Evolutionary conservation across 2,113 vertebrate genomes (phyloP).

Genomic region (Neodontobutis hainanensis): DNA sequence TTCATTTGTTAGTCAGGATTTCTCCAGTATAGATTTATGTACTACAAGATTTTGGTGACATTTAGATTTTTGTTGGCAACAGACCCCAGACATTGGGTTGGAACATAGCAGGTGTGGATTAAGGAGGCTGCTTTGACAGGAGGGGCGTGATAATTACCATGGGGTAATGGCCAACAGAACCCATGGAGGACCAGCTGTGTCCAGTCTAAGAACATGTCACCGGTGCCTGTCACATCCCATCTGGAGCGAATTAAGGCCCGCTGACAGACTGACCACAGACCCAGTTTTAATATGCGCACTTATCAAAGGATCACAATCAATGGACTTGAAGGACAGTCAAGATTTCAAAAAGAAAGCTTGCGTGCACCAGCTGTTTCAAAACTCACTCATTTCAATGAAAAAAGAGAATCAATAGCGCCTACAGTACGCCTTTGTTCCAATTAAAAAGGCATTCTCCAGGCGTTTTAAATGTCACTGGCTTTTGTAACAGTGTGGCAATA

Average conservation of each 20-base stretch:
- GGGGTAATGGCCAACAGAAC: conserved; percentile 64
- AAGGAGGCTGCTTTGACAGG: conserved; percentile 43
- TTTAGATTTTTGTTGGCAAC: not conserved
- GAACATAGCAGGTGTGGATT: conserved; percentile 55
- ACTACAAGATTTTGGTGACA: too few species aligned
- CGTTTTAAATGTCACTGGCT: not conserved
- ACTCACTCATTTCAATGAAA: not conserved
- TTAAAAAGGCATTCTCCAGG: conserved; percentile 12
- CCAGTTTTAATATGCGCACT: conserved; percentile 46
- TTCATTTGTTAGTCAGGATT: too few species aligned
- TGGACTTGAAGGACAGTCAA: conserved; percentile 18
- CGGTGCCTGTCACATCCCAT: conserved; percentile 66
- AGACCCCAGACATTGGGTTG: not conserved
- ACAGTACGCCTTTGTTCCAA: not conserved
- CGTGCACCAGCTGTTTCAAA: conserved; percentile 23
- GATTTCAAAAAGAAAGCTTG: not conserved
- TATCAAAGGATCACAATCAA: conserved; percentile 41
- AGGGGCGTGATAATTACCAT: conserved; percentile 71
- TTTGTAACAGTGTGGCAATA: not conserved
- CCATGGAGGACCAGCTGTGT: conserved; percentile 72
- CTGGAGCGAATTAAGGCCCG: conserved; percentile 40
- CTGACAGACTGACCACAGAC: conserved; percentile 43
- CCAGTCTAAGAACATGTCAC: conserved; percentile 60
- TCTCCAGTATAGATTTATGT: too few species aligned
- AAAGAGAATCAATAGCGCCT: conserved; percentile 24